A percentile compares a stretch with the other conserved stretches of the same genome.
Evolutionary conservation across 2,888 invertebrate genomes (phyloP).

Genomic region (Villa cingulata): DNA sequence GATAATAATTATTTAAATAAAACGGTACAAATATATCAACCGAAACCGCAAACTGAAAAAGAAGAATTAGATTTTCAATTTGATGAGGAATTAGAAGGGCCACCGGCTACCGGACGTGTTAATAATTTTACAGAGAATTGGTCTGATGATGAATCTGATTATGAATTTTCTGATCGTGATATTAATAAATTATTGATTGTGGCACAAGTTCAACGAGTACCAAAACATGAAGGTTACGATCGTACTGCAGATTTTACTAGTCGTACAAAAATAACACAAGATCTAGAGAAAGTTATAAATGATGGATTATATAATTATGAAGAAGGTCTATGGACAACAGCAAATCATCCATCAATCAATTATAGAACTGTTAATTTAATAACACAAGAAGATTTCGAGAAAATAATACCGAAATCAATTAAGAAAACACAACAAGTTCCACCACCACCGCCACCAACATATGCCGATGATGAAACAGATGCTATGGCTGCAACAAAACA

Average conservation of each 20-base stretch:
- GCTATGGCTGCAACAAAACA: not conserved
- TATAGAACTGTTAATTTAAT: constrained; percentile 83
- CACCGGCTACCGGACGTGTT: constrained; percentile 52
- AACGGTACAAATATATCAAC: constrained; percentile 21
- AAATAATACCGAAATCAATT: constrained; percentile 52
- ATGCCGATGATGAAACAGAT: constrained; percentile 21
- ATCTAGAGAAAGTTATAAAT: constrained; percentile 87
- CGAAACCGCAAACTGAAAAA: constrained; percentile 31
- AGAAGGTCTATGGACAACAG: constrained; percentile 73
- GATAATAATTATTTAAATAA: constrained; percentile 21
- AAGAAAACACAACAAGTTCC: constrained; percentile 56
- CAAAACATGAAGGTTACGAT: constrained; percentile 81
- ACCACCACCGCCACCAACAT: constrained; percentile 67
- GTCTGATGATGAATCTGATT: constrained; percentile 70
- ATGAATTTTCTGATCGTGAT: constrained; percentile 84
- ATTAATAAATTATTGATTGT: constrained; percentile 90
- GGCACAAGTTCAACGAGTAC: constrained; percentile 58
- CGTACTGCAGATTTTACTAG: constrained; percentile 81
- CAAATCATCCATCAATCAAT: constrained; percentile 41
- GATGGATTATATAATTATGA: constrained; percentile 95
- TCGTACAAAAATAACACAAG: constrained; percentile 87
- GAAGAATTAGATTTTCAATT: constrained; percentile 94
- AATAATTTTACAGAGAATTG: constrained; percentile 66
- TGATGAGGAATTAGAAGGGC: constrained; percentile 86
- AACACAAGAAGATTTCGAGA: constrained; percentile 76